A percentile compares a stretch with the other conserved stretches of the same genome.
Conservation (phyloP, 1,140 invertebrate genomes). For the Chlorops oryzae region DNA sequence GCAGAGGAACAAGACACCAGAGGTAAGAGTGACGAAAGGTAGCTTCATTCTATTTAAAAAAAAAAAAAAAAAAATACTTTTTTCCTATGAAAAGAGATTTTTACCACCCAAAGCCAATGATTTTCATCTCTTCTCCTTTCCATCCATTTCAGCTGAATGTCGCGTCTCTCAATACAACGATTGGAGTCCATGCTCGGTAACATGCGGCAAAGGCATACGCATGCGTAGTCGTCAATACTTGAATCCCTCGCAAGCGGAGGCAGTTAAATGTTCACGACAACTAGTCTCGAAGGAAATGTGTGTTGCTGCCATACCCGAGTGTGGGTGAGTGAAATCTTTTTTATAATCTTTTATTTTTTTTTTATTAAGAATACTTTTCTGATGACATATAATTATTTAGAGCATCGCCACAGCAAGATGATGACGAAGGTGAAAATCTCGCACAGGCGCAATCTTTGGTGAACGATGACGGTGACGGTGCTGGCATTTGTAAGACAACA, state of each 20-base stretch:
- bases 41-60: too few species aligned
- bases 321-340: conserved; percentile 58
- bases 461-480: conserved; percentile 41
- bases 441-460: conserved; percentile 33
- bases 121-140: not conserved
- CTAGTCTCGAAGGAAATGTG: conserved; percentile 84
- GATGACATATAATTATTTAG: not conserved
- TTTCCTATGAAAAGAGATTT: too few species aligned
- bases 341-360: not conserved
- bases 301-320: conserved; percentile 64
- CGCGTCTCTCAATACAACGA: conserved; percentile 64
- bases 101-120: not conserved
- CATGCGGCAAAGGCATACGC: conserved; percentile 80
- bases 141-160: conserved; percentile 62
- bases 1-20: conserved; percentile 63
- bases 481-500: conserved; percentile 62
- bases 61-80: too few species aligned
- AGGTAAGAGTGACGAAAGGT: conserved; percentile 59
- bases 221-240: conserved; percentile 71
- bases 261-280: conserved; percentile 73
- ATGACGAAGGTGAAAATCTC: conserved; percentile 46
- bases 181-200: conserved; percentile 78
- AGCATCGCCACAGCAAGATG: conserved; percentile 25
- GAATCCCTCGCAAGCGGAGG: conserved; percentile 69
- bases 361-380: too few species aligned